Evolutionary conservation across 2,888 invertebrate species (phyloP), one percentile per base, ranked within the genome.

Genomic region (Doris montereyensis): DNA sequence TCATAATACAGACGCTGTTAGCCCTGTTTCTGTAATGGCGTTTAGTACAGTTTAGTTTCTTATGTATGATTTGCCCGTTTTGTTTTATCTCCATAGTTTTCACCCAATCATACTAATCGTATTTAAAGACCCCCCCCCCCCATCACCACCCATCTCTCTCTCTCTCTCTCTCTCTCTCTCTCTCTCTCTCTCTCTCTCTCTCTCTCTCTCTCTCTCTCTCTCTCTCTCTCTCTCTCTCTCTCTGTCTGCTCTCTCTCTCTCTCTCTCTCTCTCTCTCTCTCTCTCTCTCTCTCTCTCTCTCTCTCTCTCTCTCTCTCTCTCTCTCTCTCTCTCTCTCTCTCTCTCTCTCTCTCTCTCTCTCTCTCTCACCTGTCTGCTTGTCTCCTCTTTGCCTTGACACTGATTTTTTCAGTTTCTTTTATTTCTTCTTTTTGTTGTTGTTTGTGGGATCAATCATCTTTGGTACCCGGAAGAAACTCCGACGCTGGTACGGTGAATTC

Each of bases 141-240:
- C 8, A 26, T 13, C n/a, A 17, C 28, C n/a, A 2, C 2, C n/a
- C 21, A 4, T 28, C 3, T 3, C n/a, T 24, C 5, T 57, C 57
- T 24, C 26, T 26, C 57, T 26, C 57, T 52, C 52, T 32, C 52
- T 77, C 67, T 24, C 35, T 35, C 67, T 41, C 35, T 67, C 35
- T n/a, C 30, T 52, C 28, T 70, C 34, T 28, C 34, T 70, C 76
- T 68, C n/a, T 35, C 41, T 58, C 41, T 41, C 30, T 28, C 68
- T 58, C 41, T 41, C 35, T 21, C 32, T 58, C 30, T 17, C 35
- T 41, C 41, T 21, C 52, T 28, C 8, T 52, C 26, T 60, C 32
- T 34, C 62, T 60, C 32, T 60, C 30, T 32, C 32, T 34, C 62
- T 24, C 8, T 34, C 62, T 34, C 32, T 34, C 60, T 34, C n/a